Percentiles rank a stretch among this genome's conserved stretches.
These are phyloP conservation scores for Drosophila navojoa DNA, from an alignment of 1,140 invertebrate species.

Conservation along the genomic window DNA sequence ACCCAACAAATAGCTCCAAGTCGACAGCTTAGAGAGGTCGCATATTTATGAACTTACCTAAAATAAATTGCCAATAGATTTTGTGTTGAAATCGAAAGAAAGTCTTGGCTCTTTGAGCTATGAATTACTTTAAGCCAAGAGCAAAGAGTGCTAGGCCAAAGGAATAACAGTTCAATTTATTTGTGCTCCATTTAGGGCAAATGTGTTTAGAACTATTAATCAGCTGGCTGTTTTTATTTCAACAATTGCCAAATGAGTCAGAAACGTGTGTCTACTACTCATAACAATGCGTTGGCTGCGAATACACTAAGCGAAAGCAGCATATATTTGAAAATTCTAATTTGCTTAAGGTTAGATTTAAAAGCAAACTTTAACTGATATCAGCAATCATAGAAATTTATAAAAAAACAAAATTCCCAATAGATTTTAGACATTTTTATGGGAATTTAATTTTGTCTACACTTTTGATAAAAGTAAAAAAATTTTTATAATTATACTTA, in stretches of 20 bases:
- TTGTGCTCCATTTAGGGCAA: conserved; percentile 16
- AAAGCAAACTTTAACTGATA: too few species aligned
- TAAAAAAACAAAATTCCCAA: too few species aligned
- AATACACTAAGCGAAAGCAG: not conserved
- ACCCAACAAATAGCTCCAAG: conserved; percentile 1
- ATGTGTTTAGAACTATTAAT: conserved; percentile 1
- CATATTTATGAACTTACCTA: conserved; percentile 17
- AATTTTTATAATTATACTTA: too few species aligned
- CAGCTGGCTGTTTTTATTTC: too few species aligned
- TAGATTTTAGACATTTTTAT: too few species aligned
- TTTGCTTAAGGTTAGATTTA: too few species aligned
- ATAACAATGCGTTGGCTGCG: conserved; percentile 33
- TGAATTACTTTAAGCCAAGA: conserved; percentile 62
- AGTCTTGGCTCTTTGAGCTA: conserved; percentile 42
- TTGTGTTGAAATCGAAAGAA: conserved; percentile 33
- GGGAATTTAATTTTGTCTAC: too few species aligned
- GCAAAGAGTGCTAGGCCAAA: conserved; percentile 33
- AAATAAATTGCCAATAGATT: conserved; percentile 24
- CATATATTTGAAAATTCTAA: too few species aligned
- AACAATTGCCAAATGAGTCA: not conserved
- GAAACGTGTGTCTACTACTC: conserved; percentile 17
- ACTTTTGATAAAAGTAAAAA: too few species aligned
- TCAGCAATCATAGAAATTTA: too few species aligned
- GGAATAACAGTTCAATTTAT: conserved; percentile 48
- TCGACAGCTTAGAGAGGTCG: conserved; percentile 10